Percentiles rank a stretch among this genome's conserved stretches.
phyloP scores from a whole-genome alignment of 1,140 invertebrate genomes.

The Apis florea region DNA sequence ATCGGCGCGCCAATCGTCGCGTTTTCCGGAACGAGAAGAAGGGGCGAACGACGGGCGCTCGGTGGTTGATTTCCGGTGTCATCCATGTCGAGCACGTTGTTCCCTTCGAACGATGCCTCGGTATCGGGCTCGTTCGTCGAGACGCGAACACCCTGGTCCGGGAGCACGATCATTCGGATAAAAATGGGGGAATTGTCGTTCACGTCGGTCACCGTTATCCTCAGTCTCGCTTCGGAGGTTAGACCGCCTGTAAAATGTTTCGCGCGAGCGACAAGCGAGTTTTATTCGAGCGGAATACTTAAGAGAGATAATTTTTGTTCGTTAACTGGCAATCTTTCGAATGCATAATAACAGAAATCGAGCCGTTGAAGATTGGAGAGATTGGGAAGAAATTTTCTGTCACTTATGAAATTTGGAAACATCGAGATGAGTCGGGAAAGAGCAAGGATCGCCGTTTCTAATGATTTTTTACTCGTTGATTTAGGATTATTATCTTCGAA shows the following conservation, averaged over 20 bases:
- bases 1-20: conserved; percentile 87
- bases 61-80: conserved; percentile 71
- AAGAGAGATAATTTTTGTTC: no score
- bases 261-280: background rate
- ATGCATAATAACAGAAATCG: no score
- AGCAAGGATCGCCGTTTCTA: no score
- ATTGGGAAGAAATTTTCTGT: no score
- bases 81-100: conserved; percentile 66
- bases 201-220: conserved; percentile 87
- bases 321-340: no score
- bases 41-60: conserved; percentile 76
- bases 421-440: no score
- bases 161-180: conserved; percentile 84
- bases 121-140: conserved; percentile 78
- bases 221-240: conserved; percentile 86
- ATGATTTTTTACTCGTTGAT: no score
- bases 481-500: no score
- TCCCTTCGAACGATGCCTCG: conserved; percentile 72
- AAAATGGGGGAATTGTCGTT: conserved; percentile 92
- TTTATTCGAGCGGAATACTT: no score
- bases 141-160: conserved; percentile 85
- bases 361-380: no score
- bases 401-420: no score
- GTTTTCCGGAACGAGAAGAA: conserved; percentile 89
- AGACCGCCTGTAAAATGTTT: conserved; percentile 80